A percentile compares a stretch with the other conserved stretches of the same genome.
phyloP scores from a whole-genome alignment of 2,797 vertebrate species.

The Synanceia verrucosa region DNA sequence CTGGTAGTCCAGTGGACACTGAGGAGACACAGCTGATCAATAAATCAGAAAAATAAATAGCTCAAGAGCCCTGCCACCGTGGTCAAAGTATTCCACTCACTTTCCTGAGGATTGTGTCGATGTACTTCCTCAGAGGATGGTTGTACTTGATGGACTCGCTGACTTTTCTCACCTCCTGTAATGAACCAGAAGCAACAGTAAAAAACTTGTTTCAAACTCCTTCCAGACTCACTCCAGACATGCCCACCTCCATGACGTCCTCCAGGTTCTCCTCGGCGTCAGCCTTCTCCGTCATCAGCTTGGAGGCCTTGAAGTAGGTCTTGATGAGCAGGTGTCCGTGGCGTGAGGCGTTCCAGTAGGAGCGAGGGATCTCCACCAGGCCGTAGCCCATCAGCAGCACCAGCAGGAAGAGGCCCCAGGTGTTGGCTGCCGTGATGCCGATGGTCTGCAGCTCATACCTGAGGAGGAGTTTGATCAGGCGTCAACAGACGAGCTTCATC shows the following conservation, averaged over 20 bases:
- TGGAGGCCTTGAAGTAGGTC: constrained; percentile 97
- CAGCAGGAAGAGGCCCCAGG: constrained; percentile 96
- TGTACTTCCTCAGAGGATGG: constrained; percentile 93
- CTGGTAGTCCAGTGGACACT: constrained; percentile 96
- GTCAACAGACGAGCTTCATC: no score
- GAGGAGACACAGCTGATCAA: neutral
- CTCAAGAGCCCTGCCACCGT: no score
- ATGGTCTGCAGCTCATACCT: constrained; percentile 95
- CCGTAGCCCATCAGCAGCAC: constrained; percentile 95
- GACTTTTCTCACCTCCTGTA: constrained; percentile 94
- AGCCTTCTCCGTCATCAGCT: constrained; percentile 97
- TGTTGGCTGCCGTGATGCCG: constrained; percentile 97
- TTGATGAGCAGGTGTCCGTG: constrained; percentile 93
- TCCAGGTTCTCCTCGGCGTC: constrained; percentile 97
- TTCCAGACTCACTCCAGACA: no score
- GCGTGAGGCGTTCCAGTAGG: constrained; percentile 93
- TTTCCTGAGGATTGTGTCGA: constrained; percentile 96
- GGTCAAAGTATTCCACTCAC: constrained; percentile 64
- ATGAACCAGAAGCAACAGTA: constrained; percentile 6
- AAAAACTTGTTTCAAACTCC: no score
- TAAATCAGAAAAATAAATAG: fast-evolving
- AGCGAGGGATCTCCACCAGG: constrained; percentile 95
- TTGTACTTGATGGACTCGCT: constrained; percentile 97
- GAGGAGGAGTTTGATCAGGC: no score
- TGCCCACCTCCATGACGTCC: constrained; percentile 94